Evolutionary conservation across 2,797 vertebrate genomes (phyloP), one percentile per base, ranked within the genome.

Genomic region (Parotocinclus haroldoi): DNA sequence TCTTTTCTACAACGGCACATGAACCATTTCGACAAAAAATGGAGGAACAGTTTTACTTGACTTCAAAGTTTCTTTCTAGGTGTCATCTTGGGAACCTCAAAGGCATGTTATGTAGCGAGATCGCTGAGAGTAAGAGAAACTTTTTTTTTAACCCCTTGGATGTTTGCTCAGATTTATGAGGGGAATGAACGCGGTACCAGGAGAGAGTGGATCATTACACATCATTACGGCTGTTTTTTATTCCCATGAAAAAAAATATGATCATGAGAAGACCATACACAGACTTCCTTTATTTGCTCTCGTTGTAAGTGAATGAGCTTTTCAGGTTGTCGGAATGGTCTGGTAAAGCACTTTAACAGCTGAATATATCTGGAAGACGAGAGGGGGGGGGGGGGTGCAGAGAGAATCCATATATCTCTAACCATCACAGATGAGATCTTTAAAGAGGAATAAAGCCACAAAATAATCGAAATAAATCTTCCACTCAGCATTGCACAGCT

Each of bases 61-160:
- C 85, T 84, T 89, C 87, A 90, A 90, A 88, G 86, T 84, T 82
- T 83, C 80, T 79, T 80, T 81, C 73, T 42, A 79, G 80, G 87
- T 90, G 87, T 89, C 82, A 83, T 87, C 85, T 84, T 81, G 82
- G 84, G 85, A 85, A 89, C 86, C 86, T 86, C 81, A 82, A 83
- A 84, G 86, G 82, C 81, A 85, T 82, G 84, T 85, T 71, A 38
- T 85, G 87, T 80, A 81, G 75, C 83, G 78, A 75, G 81, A 77
- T 84, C 66, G 4, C 69, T 67, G 71, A 74, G 76, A 76, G 74
- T 73, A 70, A 74, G 65, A 74, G 74, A 14, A 76, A 58, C 52
- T 49, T 52, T 39, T 78, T 80, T 81, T 82, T 79, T 79, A 67
- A 69, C 79, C 82, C 75, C 62, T 74, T 74, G 84, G 85, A 86